Evolutionary conservation across 2,797 vertebrate species (phyloP).

Genomic region (Notamacropus eugenii): DNA sequence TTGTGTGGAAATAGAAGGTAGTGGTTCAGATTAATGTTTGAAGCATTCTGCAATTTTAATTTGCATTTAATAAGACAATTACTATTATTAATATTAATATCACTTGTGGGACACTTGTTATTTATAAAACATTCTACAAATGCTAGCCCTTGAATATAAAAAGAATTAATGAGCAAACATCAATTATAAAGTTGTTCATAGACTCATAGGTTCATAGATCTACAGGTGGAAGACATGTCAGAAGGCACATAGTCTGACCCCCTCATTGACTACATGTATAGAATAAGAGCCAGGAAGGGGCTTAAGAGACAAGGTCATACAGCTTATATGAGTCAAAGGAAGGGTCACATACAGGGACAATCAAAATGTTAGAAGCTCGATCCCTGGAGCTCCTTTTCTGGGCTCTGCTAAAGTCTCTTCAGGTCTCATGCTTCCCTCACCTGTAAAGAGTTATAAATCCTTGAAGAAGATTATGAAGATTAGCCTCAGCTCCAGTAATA

Average conservation of each 20-base stretch:
- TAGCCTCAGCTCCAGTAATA: slow-evolving; percentile 58
- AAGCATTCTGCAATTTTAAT: slow-evolving; percentile 25
- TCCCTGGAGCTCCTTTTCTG: background rate
- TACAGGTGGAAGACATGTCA: background rate
- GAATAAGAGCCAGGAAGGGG: background rate
- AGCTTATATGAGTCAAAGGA: background rate
- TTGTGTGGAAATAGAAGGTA: background rate
- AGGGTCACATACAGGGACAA: background rate
- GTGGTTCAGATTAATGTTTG: slow-evolving; percentile 13
- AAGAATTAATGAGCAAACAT: slow-evolving; percentile 33
- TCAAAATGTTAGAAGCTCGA: slow-evolving; percentile 2
- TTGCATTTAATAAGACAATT: slow-evolving; percentile 36
- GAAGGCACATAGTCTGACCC: background rate
- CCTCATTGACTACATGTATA: background rate
- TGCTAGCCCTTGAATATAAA: background rate
- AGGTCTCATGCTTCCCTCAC: slow-evolving; percentile 44
- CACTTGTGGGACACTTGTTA: slow-evolving; percentile 19
- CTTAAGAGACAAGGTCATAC: background rate
- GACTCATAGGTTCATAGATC: background rate
- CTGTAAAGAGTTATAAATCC: slow-evolving; percentile 29
- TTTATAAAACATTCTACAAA: slow-evolving; percentile 46
- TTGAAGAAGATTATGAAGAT: slow-evolving; percentile 37
- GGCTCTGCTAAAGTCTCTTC: background rate
- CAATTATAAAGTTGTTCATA: slow-evolving; percentile 40
- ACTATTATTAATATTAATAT: slow-evolving; percentile 12